Base-by-base conservation (phyloP, 2,888 invertebrate genomes). In the Gortyna flavago region DNA sequence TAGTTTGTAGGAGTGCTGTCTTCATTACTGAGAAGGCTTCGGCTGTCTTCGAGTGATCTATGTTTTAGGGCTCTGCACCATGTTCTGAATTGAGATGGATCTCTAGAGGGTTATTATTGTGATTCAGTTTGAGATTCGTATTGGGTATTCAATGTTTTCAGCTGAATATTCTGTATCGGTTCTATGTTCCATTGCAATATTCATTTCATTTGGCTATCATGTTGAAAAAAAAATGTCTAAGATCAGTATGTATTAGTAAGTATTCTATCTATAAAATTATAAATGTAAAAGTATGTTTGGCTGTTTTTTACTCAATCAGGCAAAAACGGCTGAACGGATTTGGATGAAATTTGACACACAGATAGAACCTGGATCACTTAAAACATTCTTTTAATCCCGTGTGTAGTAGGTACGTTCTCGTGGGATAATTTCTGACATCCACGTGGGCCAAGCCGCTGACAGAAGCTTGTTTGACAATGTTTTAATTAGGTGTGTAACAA, bases 1-100 rank as follows among this genome's bases (percentile, higher is more conserved):
- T 96, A 96, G 96, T 96, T 96, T 95, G 95, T 95, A 91, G 92
- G 92, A 93, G 91, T 91, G 92, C 89, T 94, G 94, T 96, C 95
- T 96, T 95, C 95, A 96, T 96, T 95, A 95, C 90, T 68, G 87
- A 90, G 51, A 48, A 86, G 89, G 89, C 90, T 90, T 88, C 86
- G 90, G 84, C 92, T 94, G 96, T 94, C 95, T 92, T 90, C 90
- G 87, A 86, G 93, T 95, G 95, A 96, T 95, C 92, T 94, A 95
- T 94, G 91, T 90, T 87, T 89, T 86, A 87, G 91, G 92, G 90
- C 84, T 89, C 80, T 88, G n/a, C 74, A 86, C 87, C 88, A 87
- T 89, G 85, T 90, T 85, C 85, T 87, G 90, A 88, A 94, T 94
- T 93, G 92, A 93, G 92, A 94, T 92, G 90, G 88, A 93, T 93